These are phyloP conservation scores for Rattus norvegicus DNA, from an alignment of 2,113 vertebrate species.

Conservation along the genomic window GRCr8 NC_086035.1:5485501-5486000, in stretches of 20 bases:
- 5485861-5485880: fast-evolving
- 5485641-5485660: too few relatives aligned
- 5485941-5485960: neutral
- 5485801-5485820: neutral
- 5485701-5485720: too few relatives aligned
- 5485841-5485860: neutral
- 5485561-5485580: too few relatives aligned
- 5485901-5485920: neutral
- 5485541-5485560: too few relatives aligned
- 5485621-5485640: too few relatives aligned
- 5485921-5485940: neutral
- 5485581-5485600: too few relatives aligned
- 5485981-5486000: neutral
- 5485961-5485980: neutral
- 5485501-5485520: too few relatives aligned
- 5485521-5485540: too few relatives aligned
- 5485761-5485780: neutral
- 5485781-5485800: neutral
- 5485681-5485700: too few relatives aligned
- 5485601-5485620: neutral
- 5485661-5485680: neutral
- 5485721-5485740: too few relatives aligned
- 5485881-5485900: neutral
- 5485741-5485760: too few relatives aligned
- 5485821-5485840: neutral